Evolutionary conservation across 1,140 invertebrate genomes (phyloP).

Genomic region (Frieseomelitta varia): DNA sequence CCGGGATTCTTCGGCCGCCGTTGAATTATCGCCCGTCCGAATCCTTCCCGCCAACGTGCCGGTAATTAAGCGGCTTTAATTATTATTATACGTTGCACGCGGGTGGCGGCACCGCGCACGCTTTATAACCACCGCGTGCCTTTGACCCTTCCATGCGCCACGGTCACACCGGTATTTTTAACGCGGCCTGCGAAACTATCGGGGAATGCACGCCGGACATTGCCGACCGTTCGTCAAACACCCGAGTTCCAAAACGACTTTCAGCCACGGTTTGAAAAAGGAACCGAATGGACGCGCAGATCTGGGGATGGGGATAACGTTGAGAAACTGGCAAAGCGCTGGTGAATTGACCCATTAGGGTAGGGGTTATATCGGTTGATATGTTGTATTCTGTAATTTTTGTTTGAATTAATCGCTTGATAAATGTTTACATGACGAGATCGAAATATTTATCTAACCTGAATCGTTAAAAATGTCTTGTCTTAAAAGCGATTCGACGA

Average conservation of each 20-base stretch:
- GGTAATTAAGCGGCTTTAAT: constrained; percentile 70
- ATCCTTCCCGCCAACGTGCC: constrained; percentile 60
- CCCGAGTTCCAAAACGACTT: not conserved
- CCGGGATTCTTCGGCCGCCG: constrained; percentile 45
- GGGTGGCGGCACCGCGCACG: constrained; percentile 59
- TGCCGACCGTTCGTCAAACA: not conserved
- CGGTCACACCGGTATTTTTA: constrained; percentile 24
- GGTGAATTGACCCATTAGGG: not conserved
- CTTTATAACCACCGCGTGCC: constrained; percentile 56
- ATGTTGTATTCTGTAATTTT: too few relatives aligned
- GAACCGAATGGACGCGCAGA: not conserved
- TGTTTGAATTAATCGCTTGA: too few relatives aligned
- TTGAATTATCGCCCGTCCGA: constrained; percentile 67
- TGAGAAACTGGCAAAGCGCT: not conserved
- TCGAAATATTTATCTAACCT: too few relatives aligned
- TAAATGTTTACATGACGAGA: too few relatives aligned
- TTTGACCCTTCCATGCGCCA: constrained; percentile 47
- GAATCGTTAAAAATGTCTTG: too few relatives aligned
- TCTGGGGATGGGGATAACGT: not conserved
- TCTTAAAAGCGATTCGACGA: too few relatives aligned
- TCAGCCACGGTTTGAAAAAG: not conserved
- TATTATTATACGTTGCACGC: constrained; percentile 69
- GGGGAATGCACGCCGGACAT: not conserved
- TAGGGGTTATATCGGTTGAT: not conserved
- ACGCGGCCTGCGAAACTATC: constrained; percentile 14